phyloP scores from a whole-genome alignment of 2,797 vertebrate genomes.

The Anguilla pacifica region DNA sequence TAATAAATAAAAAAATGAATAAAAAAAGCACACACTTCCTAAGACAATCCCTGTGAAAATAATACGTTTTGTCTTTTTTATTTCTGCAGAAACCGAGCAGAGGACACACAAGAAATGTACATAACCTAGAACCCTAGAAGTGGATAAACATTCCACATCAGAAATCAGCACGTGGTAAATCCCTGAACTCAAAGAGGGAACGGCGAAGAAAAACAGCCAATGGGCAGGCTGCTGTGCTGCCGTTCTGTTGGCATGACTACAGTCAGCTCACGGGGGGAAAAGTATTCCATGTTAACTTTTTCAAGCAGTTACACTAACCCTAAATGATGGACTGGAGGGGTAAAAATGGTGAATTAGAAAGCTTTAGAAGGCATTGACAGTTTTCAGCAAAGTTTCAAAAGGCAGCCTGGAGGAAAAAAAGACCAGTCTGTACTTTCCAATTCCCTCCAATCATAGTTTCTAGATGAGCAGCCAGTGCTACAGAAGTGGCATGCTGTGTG shows the following conservation, averaged over 20 bases:
- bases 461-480: neutral
- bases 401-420: constrained; percentile 34
- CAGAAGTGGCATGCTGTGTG: neutral
- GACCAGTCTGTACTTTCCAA: neutral
- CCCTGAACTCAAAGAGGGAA: constrained; percentile 50
- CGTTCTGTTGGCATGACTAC: constrained; percentile 48
- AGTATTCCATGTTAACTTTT: constrained; percentile 55
- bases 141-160: constrained; percentile 58
- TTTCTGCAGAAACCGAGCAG: constrained; percentile 28
- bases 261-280: constrained; percentile 51
- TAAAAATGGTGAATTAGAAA: constrained; percentile 66
- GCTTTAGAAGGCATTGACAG: constrained; percentile 46
- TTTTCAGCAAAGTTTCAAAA: constrained; percentile 28
- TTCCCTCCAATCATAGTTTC: neutral
- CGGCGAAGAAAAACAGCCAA: constrained; percentile 53
- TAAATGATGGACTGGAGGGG: constrained; percentile 54
- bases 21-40: constrained; percentile 32
- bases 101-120: constrained; percentile 57
- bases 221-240: constrained; percentile 49
- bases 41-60: constrained; percentile 27
- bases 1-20: neutral
- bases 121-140: constrained; percentile 51
- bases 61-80: constrained; percentile 1
- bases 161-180: constrained; percentile 58
- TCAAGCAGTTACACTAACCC: constrained; percentile 54